These are phyloP conservation scores for Oryctolagus cuniculus DNA, from an alignment of 2,113 vertebrate species.

Conservation along the genomic window DNA sequence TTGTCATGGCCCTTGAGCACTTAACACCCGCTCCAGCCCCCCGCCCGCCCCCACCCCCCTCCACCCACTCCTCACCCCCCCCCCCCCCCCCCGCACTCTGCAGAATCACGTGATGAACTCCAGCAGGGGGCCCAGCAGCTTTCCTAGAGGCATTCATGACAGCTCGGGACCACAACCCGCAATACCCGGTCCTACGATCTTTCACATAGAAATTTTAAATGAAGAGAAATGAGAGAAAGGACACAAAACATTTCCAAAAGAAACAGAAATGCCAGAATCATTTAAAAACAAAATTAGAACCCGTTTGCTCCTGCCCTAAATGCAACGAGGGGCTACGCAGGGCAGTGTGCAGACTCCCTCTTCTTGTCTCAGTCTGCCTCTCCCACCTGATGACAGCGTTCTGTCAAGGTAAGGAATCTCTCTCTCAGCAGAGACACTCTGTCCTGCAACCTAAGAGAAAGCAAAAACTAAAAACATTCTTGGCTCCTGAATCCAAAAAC, in stretches of 20 bases:
- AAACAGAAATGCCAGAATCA: constrained; percentile 45
- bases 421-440: constrained; percentile 32
- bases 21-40: not conserved
- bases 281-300: constrained; percentile 54
- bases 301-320: constrained; percentile 27
- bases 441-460: not conserved
- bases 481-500: not conserved
- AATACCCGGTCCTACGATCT: constrained; percentile 38
- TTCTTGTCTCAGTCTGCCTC: not conserved
- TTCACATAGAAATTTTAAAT: constrained; percentile 48
- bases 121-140: constrained; percentile 36
- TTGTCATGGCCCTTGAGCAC: fast-evolving
- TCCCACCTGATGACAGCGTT: constrained; percentile 29
- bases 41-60: not conserved
- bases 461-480: not conserved
- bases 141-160: constrained; percentile 74
- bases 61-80: too few relatives aligned
- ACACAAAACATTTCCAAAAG: constrained; percentile 13
- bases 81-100: constrained; percentile 37
- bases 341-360: not conserved
- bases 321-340: not conserved
- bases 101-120: constrained; percentile 1
- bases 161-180: constrained; percentile 36
- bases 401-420: not conserved
- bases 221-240: constrained; percentile 25